Base-by-base conservation (phyloP, 2,113 vertebrate species). In the Blennius ocellaris region DNA sequence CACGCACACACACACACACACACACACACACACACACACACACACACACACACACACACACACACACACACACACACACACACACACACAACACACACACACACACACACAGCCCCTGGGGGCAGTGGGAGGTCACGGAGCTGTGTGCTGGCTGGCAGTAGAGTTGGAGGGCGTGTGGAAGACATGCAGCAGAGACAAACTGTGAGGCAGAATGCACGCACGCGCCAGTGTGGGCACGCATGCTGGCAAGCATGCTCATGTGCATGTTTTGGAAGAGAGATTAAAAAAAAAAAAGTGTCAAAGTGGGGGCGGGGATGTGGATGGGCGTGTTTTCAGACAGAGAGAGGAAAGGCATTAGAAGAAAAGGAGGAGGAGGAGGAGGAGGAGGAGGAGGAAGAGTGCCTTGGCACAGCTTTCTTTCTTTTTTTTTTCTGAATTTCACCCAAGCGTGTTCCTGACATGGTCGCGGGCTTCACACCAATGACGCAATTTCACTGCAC, bases 81-180 rank as follows among this genome's bases (percentile, higher is more conserved):
- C 65, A 78, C 67, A 76, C 47, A 72, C 59, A 73, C 56, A n/a
- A 78, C 57, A 69, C 43, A 68, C 75, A 60, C n/a, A 76, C 47
- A 72, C 59, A 73, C 56, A 78, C 57, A 69, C 43, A 68, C 75
- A 60, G 67, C 54, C 68, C 79, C 83, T 84, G 57, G 2, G 80
- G 85, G 74, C 82, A 79, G 86, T 74, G 78, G 82, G 85, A 90
- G 91, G 90, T 90, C 90, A 90, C 72, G 73, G 65, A 36, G 60
- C 65, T 83, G 67, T 38, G 65, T 83, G 74, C 84, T 75, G 80
- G 78, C 82, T 86, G 87, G 85, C 84, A 85, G 76, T 55, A 47
- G 76, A 67, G 70, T 41, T 76, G 17, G 17, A 70, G 67, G 74
- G 60, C 60, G 69, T 59, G 82, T 89, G 84, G 87, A 81, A 87